These are phyloP conservation scores for Cantharis rufa DNA, from an alignment of 2,888 invertebrate species.

Conservation along the genomic window DNA sequence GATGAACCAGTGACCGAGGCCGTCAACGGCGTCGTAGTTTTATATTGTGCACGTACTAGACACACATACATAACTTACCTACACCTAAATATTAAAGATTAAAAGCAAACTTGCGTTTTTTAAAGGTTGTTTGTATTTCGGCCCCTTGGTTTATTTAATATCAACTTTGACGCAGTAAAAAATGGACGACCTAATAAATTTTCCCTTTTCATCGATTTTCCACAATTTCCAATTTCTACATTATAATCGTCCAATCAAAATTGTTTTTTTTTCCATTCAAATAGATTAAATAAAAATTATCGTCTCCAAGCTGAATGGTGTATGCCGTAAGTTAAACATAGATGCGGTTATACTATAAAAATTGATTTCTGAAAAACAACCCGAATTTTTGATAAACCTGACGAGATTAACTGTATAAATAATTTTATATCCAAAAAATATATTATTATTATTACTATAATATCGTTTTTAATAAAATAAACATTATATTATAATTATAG, in stretches of 20 bases:
- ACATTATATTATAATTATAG: no score
- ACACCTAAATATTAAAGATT: conserved; percentile 1
- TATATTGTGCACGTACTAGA: conserved; percentile 10
- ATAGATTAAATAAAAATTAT: background rate
- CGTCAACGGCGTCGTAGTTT: conserved; percentile 21
- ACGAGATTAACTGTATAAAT: no score
- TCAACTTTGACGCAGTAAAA: background rate
- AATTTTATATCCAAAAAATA: no score
- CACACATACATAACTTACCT: background rate
- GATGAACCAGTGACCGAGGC: conserved; percentile 56
- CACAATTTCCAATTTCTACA: background rate
- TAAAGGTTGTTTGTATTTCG: background rate
- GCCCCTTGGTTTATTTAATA: background rate
- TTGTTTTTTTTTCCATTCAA: background rate
- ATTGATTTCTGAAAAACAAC: no score
- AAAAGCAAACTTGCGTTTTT: background rate
- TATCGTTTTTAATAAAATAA: no score
- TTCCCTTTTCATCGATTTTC: background rate
- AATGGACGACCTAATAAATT: background rate
- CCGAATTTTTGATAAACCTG: no score
- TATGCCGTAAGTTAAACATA: no score
- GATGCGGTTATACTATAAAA: no score
- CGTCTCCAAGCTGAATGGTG: background rate
- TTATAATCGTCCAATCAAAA: background rate
- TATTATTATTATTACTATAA: no score